A percentile compares a stretch with the other conserved stretches of the same genome.
Evolutionary conservation across 2,113 vertebrate species (phyloP).

Genomic region (Ramphastos sulfuratus): DNA sequence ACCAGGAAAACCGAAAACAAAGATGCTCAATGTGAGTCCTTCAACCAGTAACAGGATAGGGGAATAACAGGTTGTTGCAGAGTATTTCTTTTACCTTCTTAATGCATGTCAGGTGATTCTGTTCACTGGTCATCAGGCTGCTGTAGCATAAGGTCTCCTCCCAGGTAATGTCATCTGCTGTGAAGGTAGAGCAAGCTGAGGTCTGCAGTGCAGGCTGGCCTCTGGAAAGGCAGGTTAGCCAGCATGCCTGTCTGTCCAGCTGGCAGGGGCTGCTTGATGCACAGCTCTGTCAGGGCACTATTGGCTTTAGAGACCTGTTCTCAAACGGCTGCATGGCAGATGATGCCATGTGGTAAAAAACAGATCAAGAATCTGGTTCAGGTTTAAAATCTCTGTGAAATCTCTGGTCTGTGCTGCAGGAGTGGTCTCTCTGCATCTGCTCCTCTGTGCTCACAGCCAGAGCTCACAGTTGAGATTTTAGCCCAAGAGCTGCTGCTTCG

Average conservation of each 20-base stretch:
- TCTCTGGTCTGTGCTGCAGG: not conserved
- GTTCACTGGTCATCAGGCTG: not conserved
- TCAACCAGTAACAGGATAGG: not conserved
- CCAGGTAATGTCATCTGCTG: not conserved
- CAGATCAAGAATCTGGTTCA: not conserved
- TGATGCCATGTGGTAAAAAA: not conserved
- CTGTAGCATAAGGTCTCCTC: not conserved
- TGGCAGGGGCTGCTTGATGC: not conserved
- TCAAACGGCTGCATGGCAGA: not conserved
- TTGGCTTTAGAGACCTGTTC: not conserved
- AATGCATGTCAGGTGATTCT: not conserved
- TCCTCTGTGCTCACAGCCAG: not conserved
- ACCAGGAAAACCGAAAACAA: not conserved
- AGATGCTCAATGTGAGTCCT: not conserved
- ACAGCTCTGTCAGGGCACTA: not conserved
- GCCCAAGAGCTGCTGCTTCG: not conserved
- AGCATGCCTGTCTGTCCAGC: fast-evolving
- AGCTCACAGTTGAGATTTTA: not conserved
- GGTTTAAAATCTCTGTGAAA: not conserved
- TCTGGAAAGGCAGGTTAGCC: not conserved
- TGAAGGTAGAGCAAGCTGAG: not conserved
- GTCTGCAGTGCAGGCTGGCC: not conserved
- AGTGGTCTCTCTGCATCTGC: not conserved
- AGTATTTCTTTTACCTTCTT: not conserved
- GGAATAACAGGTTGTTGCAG: not conserved